Evolutionary conservation across 2,888 invertebrate genomes (phyloP), one percentile per base, ranked within the genome.

Genomic region (Rotaria magnacalcarata): DNA sequence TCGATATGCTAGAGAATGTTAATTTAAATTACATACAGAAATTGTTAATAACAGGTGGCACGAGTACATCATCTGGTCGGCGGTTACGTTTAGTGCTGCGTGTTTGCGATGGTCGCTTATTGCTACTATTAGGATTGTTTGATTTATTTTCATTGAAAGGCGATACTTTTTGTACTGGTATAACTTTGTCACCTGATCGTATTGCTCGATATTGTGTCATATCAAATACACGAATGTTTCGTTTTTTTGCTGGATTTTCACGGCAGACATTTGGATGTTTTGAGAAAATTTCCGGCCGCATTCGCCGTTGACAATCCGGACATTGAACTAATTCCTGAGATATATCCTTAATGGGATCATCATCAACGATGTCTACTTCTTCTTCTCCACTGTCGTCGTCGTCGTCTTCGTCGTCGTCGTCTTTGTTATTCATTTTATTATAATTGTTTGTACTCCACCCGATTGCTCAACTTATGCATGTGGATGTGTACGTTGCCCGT

Each of bases 31-130:
- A 80, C 80, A n/a, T 47, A 80, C 80, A 80, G 24, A 80, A 80
- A 47, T 80, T 47, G 11, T 80, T 47, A n/a, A 80, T 80, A 47
- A 80, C n/a, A 47, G 80, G 80, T 47, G 80, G 80, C 3, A 80
- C n/a, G 14, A 47, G 1, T 24, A 24, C n/a, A n/a, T 80, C 41
- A 47, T 80, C n/a, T 11, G 24, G 47, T 7, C 24, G 47, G n/a
- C 80, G 80, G n/a, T 80, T n/a, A 47, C 80, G 80, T 80, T 80
- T 80, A 14, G 80, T 24, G n/a, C 80, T 80, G 41, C 80, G 80
- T 80, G 80, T 80, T 80, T 80, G 80, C 3, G 47, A 80, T 80
- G 80, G 80, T n/a, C 80, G 67, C 16, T 34, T 19, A 19, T 27
- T 67, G 34, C 0, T 24, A 24, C 24, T 56, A 24, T 56, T 24